A percentile compares a stretch with the other conserved stretches of the same genome.
These are phyloP conservation scores for Aegypius monachus DNA, from an alignment of 2,113 vertebrate species.

Conservation along the genomic window DNA sequence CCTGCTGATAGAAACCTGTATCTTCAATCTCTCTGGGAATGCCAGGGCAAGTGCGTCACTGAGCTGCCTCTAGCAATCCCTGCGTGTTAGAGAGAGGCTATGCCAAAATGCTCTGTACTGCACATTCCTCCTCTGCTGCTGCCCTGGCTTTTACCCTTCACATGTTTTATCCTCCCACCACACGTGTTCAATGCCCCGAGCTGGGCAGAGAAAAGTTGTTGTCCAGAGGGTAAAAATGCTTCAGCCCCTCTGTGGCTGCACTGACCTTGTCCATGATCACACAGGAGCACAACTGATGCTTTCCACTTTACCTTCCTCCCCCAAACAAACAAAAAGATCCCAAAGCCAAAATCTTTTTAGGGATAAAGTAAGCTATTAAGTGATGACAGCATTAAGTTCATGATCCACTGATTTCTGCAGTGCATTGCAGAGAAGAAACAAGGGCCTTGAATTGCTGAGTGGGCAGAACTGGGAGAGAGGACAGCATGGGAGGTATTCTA, in stretches of 20 bases:
- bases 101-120: neutral
- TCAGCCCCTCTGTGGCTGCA: accelerated
- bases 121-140: neutral
- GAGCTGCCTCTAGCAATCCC: conserved; percentile 16
- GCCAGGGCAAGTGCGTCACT: conserved; percentile 29
- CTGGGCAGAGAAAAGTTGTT: neutral
- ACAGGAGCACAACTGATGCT: neutral
- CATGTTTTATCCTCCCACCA: neutral
- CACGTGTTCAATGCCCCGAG: neutral
- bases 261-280: too few species aligned
- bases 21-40: conserved; percentile 61
- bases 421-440: neutral
- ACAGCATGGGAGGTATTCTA: neutral
- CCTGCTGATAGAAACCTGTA: conserved; percentile 32
- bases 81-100: neutral
- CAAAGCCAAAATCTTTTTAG: neutral
- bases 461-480: neutral
- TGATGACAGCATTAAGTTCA: neutral
- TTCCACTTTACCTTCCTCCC: neutral
- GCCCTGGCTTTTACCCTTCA: neutral
- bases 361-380: neutral
- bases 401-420: neutral
- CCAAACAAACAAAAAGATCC: neutral
- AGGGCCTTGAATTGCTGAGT: neutral
- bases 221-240: neutral